phyloP scores from a whole-genome alignment of 1,140 invertebrate species.

The Neelides sp. region DNA sequence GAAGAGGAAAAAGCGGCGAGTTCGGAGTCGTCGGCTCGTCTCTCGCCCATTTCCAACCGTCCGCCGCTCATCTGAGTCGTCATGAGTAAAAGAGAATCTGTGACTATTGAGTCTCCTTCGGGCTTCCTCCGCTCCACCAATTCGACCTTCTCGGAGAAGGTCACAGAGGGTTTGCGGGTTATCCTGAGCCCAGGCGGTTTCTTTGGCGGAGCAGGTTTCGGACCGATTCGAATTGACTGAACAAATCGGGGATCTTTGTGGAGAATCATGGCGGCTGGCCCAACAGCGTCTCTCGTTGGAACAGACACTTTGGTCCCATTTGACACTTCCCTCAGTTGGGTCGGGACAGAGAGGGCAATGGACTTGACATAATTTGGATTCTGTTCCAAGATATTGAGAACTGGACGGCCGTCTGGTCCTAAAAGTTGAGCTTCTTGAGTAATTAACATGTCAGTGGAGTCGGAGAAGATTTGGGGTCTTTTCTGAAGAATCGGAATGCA shows the following conservation, averaged over 20 bases:
- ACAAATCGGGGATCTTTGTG: constrained; percentile 25
- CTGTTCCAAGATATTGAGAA: constrained; percentile 27
- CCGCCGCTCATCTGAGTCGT: constrained; percentile 12
- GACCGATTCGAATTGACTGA: constrained; percentile 28
- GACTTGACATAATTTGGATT: constrained; percentile 28
- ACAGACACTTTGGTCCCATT: constrained; percentile 8
- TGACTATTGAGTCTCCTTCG: constrained; percentile 29
- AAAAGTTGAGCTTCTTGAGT: constrained; percentile 21
- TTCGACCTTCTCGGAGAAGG: constrained; percentile 27
- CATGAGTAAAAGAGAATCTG: constrained; percentile 26
- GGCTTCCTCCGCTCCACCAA: constrained; percentile 16
- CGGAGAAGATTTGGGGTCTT: constrained; percentile 17
- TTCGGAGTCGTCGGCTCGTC: neutral
- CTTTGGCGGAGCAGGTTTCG: neutral
- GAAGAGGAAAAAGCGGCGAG: constrained; percentile 26
- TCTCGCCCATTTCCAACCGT: neutral
- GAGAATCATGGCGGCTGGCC: constrained; percentile 23
- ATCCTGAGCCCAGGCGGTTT: neutral
- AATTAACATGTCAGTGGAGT: constrained; percentile 20
- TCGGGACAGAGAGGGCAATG: constrained; percentile 20
- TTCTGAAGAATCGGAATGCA: neutral
- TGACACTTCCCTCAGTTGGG: neutral
- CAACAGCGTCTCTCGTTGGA: constrained; percentile 17
- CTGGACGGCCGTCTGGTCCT: constrained; percentile 16
- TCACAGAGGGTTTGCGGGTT: constrained; percentile 25